phyloP scores from a whole-genome alignment of 2,888 invertebrate genomes.

The Brachylomia viminalis region DNA sequence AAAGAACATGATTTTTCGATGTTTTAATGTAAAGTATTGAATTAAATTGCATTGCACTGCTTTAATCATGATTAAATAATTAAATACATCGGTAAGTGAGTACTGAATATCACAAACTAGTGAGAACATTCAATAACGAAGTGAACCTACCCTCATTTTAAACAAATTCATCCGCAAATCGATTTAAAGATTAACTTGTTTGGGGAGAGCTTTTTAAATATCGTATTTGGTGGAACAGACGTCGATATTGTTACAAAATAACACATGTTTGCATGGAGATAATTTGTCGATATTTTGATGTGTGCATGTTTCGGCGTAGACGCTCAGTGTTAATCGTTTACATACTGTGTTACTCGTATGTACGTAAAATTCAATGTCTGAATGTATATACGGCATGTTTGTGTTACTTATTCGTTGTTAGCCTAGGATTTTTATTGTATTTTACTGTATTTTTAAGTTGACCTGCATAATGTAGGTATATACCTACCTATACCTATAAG shows the following conservation, averaged over 20 bases:
- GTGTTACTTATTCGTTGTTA: constrained; percentile 58
- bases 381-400: constrained; percentile 66
- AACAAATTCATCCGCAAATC: constrained; percentile 55
- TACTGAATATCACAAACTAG: constrained; percentile 46
- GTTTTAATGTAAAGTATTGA: constrained; percentile 58
- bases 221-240: constrained; percentile 46
- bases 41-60: constrained; percentile 70
- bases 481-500: background rate
- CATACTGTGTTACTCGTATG: constrained; percentile 47
- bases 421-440: constrained; percentile 13
- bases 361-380: constrained; percentile 61
- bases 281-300: constrained; percentile 49
- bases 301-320: constrained; percentile 64
- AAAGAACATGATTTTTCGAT: constrained; percentile 43
- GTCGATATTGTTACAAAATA: constrained; percentile 46
- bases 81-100: constrained; percentile 62
- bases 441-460: constrained; percentile 1
- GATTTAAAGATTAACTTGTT: constrained; percentile 57
- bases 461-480: background rate
- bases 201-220: constrained; percentile 67
- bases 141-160: constrained; percentile 51
- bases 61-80: constrained; percentile 59
- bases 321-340: constrained; percentile 45
- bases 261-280: constrained; percentile 58
- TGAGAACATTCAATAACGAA: constrained; percentile 41